phyloP scores from a whole-genome alignment of 2,113 vertebrate genomes.

The Tupaia chinensis region DNA sequence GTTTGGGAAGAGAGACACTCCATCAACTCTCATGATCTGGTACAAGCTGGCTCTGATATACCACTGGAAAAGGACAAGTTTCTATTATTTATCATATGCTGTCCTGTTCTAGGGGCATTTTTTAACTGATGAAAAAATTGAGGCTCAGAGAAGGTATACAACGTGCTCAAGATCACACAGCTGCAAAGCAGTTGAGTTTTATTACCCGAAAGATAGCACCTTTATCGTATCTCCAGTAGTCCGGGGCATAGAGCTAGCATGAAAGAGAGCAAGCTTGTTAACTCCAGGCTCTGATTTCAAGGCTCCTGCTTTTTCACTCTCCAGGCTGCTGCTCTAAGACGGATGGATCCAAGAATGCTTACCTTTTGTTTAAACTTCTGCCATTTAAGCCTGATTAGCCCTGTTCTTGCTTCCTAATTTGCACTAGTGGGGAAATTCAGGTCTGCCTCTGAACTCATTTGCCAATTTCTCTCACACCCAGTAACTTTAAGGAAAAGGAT shows the following conservation, averaged over 20 bases:
- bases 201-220: neutral
- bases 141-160: constrained; percentile 1
- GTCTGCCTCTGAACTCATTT: neutral
- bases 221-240: neutral
- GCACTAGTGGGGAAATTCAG: neutral
- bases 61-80: neutral
- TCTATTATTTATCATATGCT: neutral
- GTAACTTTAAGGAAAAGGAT: neutral
- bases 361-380: neutral
- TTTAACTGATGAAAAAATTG: constrained; percentile 2
- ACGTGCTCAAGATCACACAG: neutral
- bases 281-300: neutral
- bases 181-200: neutral
- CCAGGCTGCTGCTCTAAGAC: neutral
- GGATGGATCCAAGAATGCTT: neutral
- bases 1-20: neutral
- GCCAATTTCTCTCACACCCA: neutral
- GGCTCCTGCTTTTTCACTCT: no score
- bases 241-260: neutral
- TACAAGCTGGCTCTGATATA: neutral
- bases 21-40: neutral
- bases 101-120: neutral
- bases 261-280: neutral
- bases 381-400: neutral
- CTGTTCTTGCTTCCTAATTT: neutral